A percentile compares a stretch with the other conserved stretches of the same genome.
Evolutionary conservation across 2,113 vertebrate genomes (phyloP).

Genomic region (Fulica atra): DNA sequence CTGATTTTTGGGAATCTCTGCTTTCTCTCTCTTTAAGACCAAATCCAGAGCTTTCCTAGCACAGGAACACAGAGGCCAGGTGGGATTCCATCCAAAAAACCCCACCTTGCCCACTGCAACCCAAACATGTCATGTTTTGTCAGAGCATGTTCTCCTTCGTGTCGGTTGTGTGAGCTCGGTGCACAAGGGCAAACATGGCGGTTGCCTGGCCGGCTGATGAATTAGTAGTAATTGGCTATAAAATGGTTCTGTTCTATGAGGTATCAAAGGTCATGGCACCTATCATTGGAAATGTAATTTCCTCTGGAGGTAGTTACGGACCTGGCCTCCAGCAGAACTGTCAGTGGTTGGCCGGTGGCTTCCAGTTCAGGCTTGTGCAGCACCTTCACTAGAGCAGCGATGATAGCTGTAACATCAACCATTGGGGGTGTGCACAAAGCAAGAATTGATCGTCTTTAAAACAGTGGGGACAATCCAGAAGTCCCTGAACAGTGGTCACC

Average conservation of each 20-base stretch:
- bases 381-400: background rate
- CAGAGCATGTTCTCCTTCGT: accelerated
- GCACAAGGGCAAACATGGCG: background rate
- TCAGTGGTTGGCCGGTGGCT: background rate
- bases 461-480: accelerated
- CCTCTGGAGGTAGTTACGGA: background rate
- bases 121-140: accelerated
- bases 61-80: background rate
- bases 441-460: background rate
- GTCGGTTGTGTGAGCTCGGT: accelerated
- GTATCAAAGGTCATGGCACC: background rate
- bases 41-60: background rate
- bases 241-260: background rate
- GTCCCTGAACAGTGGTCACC: background rate
- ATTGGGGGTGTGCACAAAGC: background rate
- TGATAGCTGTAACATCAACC: background rate
- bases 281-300: background rate
- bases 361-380: background rate
- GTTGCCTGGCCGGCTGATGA: background rate
- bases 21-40: background rate
- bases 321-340: background rate
- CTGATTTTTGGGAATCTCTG: background rate
- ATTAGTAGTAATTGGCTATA: background rate
- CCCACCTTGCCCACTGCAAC: background rate
- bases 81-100: background rate